phyloP scores from a whole-genome alignment of 2,113 vertebrate genomes.

The Percopsis transmontana region DNA sequence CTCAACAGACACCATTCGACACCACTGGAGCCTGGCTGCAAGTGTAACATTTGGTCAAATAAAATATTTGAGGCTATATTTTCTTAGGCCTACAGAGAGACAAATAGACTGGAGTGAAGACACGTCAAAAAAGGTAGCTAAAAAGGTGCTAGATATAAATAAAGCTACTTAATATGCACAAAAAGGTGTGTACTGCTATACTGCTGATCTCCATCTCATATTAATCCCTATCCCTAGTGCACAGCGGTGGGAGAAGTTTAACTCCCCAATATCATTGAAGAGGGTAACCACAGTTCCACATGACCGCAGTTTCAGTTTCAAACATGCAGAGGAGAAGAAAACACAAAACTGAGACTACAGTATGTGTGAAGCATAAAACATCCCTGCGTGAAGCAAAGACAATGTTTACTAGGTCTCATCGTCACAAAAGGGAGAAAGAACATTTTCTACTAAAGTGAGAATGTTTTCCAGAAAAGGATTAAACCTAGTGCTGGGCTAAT shows the following conservation, averaged over 20 bases:
- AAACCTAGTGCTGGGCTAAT: no score
- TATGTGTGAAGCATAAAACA: not conserved
- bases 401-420: not conserved
- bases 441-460: no score
- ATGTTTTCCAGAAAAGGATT: no score
- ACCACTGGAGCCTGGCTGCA: not conserved
- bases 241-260: slow-evolving; percentile 53
- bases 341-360: slow-evolving; percentile 6
- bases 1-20: not conserved
- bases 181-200: not conserved
- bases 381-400: not conserved
- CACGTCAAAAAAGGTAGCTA: not conserved
- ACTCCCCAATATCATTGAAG: slow-evolving; percentile 49
- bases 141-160: not conserved
- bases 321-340: not conserved
- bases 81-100: not conserved
- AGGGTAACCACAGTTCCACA: slow-evolving; percentile 19
- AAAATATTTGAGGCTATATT: not conserved
- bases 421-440: no score
- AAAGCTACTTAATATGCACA: not conserved
- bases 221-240: not conserved
- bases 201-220: slow-evolving; percentile 17
- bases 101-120: not conserved
- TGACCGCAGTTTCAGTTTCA: slow-evolving; percentile 3
- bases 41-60: not conserved